These are phyloP conservation scores for Pangasius krempfi DNA, from an alignment of 2,797 vertebrate species.

Conservation along the genomic window DNA sequence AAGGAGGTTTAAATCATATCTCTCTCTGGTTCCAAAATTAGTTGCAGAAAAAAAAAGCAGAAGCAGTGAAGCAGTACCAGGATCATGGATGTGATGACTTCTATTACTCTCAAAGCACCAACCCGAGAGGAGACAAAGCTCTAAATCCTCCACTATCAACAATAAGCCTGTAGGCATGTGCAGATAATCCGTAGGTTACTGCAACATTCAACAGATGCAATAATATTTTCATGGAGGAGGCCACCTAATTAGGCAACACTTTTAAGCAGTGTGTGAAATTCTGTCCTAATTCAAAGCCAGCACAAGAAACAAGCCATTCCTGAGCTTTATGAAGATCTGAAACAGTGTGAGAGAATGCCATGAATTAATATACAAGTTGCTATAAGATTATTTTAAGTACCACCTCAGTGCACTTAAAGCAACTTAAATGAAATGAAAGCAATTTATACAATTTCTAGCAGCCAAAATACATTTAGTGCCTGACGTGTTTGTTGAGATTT, in stretches of 20 bases:
- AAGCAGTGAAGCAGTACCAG: constrained; percentile 18
- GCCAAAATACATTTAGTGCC: not conserved
- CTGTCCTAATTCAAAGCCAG: not conserved
- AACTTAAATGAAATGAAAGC: not conserved
- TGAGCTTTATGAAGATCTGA: not conserved
- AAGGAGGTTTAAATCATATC: constrained; percentile 67
- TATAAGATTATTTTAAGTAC: not conserved
- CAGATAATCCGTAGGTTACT: constrained; percentile 9
- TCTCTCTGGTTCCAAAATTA: constrained; percentile 71
- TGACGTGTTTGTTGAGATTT: not conserved
- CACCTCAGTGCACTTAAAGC: not conserved
- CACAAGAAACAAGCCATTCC: not conserved
- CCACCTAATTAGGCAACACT: constrained; percentile 17
- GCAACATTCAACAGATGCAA: constrained; percentile 30
- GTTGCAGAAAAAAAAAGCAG: constrained; percentile 29
- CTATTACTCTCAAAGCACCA: constrained; percentile 6
- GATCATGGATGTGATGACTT: constrained; percentile 38
- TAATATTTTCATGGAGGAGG: constrained; percentile 13
- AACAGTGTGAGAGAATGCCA: not conserved
- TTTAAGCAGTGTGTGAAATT: constrained; percentile 7
- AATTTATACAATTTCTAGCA: no score
- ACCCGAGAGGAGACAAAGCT: constrained; percentile 23
- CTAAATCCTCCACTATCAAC: constrained; percentile 25
- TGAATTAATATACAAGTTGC: not conserved
- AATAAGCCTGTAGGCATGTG: constrained; percentile 14